Percentiles rank a stretch among this genome's conserved stretches.
Evolutionary conservation across 1,140 invertebrate species (phyloP).

Genomic region (Zeugodacus cucurbitae): DNA sequence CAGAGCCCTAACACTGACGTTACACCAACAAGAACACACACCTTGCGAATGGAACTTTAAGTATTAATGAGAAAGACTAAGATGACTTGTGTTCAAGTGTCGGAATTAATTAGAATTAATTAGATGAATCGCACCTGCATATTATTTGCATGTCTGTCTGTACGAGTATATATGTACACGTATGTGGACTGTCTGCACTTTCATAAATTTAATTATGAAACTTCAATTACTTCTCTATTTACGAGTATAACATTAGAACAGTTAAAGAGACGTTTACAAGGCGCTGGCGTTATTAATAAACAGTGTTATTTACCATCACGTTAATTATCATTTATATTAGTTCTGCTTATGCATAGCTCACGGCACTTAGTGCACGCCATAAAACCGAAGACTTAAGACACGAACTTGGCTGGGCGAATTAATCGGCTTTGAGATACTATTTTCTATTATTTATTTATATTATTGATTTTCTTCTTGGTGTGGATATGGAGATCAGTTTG

Average conservation of each 20-base stretch:
- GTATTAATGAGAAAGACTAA: neutral
- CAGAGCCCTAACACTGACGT: neutral
- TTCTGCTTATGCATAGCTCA: neutral
- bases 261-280: neutral
- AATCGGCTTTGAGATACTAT: too few relatives aligned
- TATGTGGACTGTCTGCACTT: neutral
- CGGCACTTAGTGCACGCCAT: neutral
- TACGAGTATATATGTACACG: neutral
- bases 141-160: neutral
- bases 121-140: neutral
- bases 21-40: neutral
- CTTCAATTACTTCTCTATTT: neutral
- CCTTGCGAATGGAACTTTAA: neutral
- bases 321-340: neutral
- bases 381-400: neutral
- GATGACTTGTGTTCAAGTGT: neutral
- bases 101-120: neutral
- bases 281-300: too few relatives aligned
- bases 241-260: neutral
- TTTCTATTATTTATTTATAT: too few relatives aligned
- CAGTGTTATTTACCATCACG: neutral
- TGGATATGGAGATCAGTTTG: too few relatives aligned
- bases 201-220: neutral
- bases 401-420: neutral
- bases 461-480: too few relatives aligned